Conservation (phyloP, 2,113 vertebrate genomes). For the Phaethornis superciliosus region DNA sequence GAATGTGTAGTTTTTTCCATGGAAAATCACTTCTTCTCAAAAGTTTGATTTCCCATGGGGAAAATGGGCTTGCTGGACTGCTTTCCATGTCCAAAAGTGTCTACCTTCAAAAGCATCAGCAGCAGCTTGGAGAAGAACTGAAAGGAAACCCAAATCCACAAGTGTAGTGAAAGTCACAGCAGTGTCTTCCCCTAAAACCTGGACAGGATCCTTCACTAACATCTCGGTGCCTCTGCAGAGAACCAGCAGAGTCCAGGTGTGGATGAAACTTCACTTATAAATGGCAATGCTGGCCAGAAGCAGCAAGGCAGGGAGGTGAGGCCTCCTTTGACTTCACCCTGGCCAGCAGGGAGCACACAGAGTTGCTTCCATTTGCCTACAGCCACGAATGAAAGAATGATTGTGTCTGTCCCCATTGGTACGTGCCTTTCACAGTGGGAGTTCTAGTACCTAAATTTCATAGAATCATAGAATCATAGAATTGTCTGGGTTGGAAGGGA, state of each 20-base stretch:
- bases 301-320: neutral
- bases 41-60: neutral
- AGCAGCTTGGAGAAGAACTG: neutral
- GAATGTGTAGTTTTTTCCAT: neutral
- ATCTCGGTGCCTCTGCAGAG: fast-evolving
- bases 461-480: no score
- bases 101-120: neutral
- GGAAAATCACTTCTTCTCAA: neutral
- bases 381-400: neutral
- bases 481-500: no score
- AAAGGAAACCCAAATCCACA: neutral
- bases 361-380: neutral
- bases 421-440: conserved; percentile 27
- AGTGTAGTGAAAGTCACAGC: neutral
- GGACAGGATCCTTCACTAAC: neutral
- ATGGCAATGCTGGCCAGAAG: neutral
- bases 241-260: neutral
- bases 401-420: conserved; percentile 20
- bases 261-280: fast-evolving
- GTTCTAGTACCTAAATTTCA: neutral
- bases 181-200: neutral
- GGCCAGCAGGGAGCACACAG: neutral
- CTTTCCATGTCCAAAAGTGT: neutral
- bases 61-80: neutral
- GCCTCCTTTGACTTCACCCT: neutral